A percentile compares a stretch with the other conserved stretches of the same genome.
phyloP scores from a whole-genome alignment of 2,888 invertebrate genomes.

The Polyommatus icarus region DNA sequence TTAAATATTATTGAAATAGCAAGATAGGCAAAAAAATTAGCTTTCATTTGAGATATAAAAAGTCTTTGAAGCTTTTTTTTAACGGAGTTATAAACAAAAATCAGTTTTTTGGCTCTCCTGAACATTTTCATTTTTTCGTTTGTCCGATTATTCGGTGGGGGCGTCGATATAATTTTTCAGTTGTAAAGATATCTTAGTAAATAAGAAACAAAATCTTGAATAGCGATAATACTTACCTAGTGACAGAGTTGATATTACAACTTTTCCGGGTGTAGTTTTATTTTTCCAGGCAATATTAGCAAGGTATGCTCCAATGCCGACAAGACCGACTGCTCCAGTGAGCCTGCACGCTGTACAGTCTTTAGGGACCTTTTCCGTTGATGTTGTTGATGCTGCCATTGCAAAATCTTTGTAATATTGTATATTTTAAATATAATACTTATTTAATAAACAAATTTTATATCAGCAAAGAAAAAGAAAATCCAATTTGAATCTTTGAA shows the following conservation, averaged over 20 bases:
- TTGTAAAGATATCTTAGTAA: background rate
- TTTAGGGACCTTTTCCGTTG: slow-evolving; percentile 63
- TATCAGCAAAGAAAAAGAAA: too few species aligned
- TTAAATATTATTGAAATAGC: too few species aligned
- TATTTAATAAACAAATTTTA: background rate
- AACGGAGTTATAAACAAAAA: too few species aligned
- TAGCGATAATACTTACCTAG: slow-evolving; percentile 57
- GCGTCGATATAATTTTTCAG: background rate
- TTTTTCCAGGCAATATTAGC: slow-evolving; percentile 78
- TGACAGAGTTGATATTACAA: slow-evolving; percentile 68
- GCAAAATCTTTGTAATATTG: background rate
- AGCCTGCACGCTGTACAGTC: slow-evolving; percentile 82
- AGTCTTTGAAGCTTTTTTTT: too few species aligned
- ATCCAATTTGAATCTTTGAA: too few species aligned
- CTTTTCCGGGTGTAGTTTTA: slow-evolving; percentile 68
- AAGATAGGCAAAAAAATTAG: too few species aligned
- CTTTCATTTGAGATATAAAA: too few species aligned
- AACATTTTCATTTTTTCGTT: too few species aligned
- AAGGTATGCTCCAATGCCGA: slow-evolving; percentile 83
- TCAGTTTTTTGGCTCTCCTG: too few species aligned
- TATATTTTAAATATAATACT: background rate
- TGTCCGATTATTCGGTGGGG: too few species aligned
- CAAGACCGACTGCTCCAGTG: slow-evolving; percentile 80
- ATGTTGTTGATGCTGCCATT: slow-evolving; percentile 49
- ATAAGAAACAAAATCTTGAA: background rate